Percentiles rank a stretch among this genome's conserved stretches.
Evolutionary conservation across 2,888 invertebrate species (phyloP).

Genomic region (Trisateles emortualis): DNA sequence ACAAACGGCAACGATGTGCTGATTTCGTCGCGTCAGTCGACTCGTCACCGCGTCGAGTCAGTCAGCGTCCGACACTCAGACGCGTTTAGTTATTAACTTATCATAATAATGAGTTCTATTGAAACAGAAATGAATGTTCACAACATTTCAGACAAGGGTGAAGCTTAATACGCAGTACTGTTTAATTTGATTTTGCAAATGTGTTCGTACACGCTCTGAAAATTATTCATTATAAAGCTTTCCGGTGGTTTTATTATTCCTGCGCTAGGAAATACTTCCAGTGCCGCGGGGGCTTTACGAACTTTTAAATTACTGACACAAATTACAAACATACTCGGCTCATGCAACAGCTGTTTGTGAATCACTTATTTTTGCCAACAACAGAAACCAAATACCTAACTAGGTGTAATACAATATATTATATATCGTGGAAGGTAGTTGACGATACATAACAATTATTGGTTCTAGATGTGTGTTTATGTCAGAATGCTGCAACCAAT

Average conservation of each 20-base stretch:
- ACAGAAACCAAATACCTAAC: no score
- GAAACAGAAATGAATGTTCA: conserved; percentile 23
- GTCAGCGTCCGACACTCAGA: conserved; percentile 36
- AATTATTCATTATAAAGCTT: no score
- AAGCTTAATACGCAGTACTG: not conserved
- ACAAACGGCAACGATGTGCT: conserved; percentile 43
- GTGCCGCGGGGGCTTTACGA: no score
- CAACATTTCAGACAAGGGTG: conserved; percentile 11
- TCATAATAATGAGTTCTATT: conserved; percentile 45
- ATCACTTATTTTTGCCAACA: no score
- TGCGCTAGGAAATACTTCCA: not conserved
- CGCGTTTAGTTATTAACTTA: conserved; percentile 43
- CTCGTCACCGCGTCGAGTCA: conserved; percentile 1
- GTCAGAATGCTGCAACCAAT: conserved; percentile 19
- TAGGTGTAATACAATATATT: no score
- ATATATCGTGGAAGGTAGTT: no score
- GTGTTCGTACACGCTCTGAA: not conserved
- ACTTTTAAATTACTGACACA: no score
- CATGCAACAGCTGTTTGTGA: no score
- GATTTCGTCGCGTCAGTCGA: conserved; percentile 33
- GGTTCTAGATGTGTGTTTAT: not conserved
- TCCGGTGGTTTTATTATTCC: not conserved
- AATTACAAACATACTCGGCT: no score
- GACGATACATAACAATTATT: no score
- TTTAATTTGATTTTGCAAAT: not conserved